These are phyloP conservation scores for Rynchops niger DNA, from an alignment of 2,113 vertebrate genomes.

Conservation along the genomic window DNA sequence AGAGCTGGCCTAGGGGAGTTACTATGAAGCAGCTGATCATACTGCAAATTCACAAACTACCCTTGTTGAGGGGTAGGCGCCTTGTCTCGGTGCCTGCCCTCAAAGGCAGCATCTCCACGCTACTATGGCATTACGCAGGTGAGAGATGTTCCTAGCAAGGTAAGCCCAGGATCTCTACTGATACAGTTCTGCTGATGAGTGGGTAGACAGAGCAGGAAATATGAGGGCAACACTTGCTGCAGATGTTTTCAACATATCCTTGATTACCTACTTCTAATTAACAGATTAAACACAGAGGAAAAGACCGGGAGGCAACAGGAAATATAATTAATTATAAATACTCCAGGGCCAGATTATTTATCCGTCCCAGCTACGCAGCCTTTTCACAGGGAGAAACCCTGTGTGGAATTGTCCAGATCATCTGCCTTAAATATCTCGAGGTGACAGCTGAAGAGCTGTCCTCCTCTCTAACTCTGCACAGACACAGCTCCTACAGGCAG, in stretches of 20 bases:
- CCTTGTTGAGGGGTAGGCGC: neutral
- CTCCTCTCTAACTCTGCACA: neutral
- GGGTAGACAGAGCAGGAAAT: slow-evolving; percentile 22
- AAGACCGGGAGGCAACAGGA: slow-evolving; percentile 7
- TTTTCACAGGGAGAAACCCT: neutral
- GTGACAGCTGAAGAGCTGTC: neutral
- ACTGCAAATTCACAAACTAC: neutral
- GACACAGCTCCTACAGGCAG: neutral
- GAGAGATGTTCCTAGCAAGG: slow-evolving; percentile 26
- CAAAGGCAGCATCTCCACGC: neutral
- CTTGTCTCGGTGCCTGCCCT: neutral
- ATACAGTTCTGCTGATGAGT: neutral
- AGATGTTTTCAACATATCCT: slow-evolving; percentile 22
- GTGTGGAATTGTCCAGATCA: neutral
- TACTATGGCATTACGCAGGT: neutral
- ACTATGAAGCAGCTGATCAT: neutral
- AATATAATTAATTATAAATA: slow-evolving; percentile 25
- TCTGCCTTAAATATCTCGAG: neutral
- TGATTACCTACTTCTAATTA: slow-evolving; percentile 44
- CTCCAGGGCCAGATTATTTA: neutral
- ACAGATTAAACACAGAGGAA: slow-evolving; percentile 25
- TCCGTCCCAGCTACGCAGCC: neutral
- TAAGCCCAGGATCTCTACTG: neutral
- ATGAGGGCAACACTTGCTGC: neutral
- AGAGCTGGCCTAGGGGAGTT: neutral